Evolutionary conservation across 2,888 invertebrate species (phyloP).

Genomic region (Drosophila rellima): DNA sequence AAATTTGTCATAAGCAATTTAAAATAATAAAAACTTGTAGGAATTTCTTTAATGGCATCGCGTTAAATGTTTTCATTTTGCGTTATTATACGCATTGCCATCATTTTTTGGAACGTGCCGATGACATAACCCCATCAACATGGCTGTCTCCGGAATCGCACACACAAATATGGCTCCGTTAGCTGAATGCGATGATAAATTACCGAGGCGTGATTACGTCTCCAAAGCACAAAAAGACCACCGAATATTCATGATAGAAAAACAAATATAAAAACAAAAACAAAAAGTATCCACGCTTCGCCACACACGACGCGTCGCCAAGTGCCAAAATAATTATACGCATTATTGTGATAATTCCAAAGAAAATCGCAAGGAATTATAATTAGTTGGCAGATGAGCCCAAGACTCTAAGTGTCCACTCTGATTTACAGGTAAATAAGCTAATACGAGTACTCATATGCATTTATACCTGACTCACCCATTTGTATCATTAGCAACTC

Average conservation of each 20-base stretch:
- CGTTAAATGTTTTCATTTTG: constrained; percentile 46
- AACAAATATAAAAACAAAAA: constrained; percentile 10
- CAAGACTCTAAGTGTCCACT: constrained; percentile 1
- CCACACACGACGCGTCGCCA: constrained; percentile 53
- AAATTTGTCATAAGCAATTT: constrained; percentile 16
- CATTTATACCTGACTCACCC: constrained; percentile 12
- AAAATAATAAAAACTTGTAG: constrained; percentile 22
- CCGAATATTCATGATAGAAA: constrained; percentile 6
- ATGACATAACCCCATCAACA: constrained; percentile 47
- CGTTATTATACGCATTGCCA: constrained; percentile 31
- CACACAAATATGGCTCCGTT: constrained; percentile 19
- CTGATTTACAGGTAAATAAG: neutral
- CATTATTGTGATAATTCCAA: constrained; percentile 10
- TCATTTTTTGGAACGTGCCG: constrained; percentile 38
- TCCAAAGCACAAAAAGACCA: constrained; percentile 37
- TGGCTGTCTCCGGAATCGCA: constrained; percentile 6
- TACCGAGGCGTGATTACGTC: constrained; percentile 70
- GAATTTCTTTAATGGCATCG: constrained; percentile 55
- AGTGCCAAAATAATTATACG: constrained; percentile 34
- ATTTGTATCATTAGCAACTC: constrained; percentile 10
- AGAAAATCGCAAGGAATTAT: neutral
- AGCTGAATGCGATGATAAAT: constrained; percentile 78
- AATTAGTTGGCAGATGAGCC: neutral
- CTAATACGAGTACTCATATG: constrained; percentile 8
- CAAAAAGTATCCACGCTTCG: constrained; percentile 33